A percentile compares a stretch with the other conserved stretches of the same genome.
Conservation (phyloP, 2,797 vertebrate genomes). For the Lates japonicus region DNA sequence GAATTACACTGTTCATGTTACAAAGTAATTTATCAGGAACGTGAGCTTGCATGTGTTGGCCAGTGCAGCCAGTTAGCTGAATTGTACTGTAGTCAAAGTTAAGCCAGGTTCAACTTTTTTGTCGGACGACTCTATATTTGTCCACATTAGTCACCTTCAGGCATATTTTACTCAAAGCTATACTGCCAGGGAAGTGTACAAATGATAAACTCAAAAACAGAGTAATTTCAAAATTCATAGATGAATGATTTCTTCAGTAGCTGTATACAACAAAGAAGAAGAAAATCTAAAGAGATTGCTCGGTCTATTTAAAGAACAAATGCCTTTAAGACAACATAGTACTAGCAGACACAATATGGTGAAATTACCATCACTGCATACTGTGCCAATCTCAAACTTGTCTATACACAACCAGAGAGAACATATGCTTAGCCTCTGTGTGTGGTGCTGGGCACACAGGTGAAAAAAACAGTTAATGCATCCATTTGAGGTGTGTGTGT, state of each 20-base stretch:
- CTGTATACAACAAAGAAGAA: background rate
- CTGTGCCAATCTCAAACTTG: constrained; percentile 3
- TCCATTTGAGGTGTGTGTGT: constrained; percentile 63
- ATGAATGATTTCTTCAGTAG: background rate
- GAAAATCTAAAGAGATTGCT: background rate
- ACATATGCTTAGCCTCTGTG: constrained; percentile 19
- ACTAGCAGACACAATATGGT: constrained; percentile 2
- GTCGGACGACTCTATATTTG: too few species aligned
- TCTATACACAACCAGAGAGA: background rate
- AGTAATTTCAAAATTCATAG: background rate
- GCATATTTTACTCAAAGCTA: background rate
- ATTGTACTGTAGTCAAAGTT: background rate
- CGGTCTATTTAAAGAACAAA: background rate
- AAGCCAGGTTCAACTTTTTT: background rate
- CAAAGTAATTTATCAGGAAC: background rate
- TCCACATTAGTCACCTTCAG: too few species aligned
- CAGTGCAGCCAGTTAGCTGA: background rate
- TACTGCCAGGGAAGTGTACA: background rate
- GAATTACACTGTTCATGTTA: background rate
- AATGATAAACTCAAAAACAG: background rate
- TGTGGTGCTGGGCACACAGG: constrained; percentile 4
- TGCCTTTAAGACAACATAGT: background rate
- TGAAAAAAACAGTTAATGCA: constrained; percentile 44
- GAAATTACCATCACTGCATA: background rate
- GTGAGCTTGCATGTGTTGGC: background rate